Percentiles rank a stretch among this genome's conserved stretches.
Conservation (phyloP, 1,140 invertebrate species). For the Papilio helenus region DNA sequence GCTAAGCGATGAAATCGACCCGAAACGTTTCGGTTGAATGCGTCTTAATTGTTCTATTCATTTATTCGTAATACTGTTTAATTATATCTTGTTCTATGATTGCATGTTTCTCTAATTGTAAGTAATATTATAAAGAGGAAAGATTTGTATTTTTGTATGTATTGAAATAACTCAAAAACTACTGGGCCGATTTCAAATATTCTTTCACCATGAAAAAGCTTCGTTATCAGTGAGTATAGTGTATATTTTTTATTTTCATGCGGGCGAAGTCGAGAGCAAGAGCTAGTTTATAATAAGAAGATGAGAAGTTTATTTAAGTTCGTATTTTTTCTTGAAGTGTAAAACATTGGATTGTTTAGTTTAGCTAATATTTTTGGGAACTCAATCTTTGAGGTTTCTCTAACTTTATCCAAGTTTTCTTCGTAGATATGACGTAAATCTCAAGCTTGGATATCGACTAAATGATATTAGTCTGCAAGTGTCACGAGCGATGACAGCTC, state of each 20-base stretch:
- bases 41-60: constrained; percentile 16
- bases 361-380: background rate
- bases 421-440: background rate
- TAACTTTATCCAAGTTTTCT: background rate
- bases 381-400: background rate
- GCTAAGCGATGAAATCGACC: constrained; percentile 42
- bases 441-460: background rate
- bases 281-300: too few relatives aligned
- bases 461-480: constrained; percentile 11
- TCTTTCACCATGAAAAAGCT: too few relatives aligned
- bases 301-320: too few relatives aligned
- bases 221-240: too few relatives aligned
- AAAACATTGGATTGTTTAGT: too few relatives aligned
- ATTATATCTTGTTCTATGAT: background rate
- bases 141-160: too few relatives aligned
- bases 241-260: too few relatives aligned
- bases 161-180: too few relatives aligned
- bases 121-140: too few relatives aligned
- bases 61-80: background rate
- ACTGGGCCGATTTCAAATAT: too few relatives aligned
- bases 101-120: background rate
- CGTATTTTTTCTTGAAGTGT: background rate
- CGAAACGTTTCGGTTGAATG: constrained; percentile 19
- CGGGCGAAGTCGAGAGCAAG: too few relatives aligned
- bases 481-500: constrained; percentile 9